Evolutionary conservation across 2,113 vertebrate species (phyloP).

Genomic region (Tonatia bakeri): DNA sequence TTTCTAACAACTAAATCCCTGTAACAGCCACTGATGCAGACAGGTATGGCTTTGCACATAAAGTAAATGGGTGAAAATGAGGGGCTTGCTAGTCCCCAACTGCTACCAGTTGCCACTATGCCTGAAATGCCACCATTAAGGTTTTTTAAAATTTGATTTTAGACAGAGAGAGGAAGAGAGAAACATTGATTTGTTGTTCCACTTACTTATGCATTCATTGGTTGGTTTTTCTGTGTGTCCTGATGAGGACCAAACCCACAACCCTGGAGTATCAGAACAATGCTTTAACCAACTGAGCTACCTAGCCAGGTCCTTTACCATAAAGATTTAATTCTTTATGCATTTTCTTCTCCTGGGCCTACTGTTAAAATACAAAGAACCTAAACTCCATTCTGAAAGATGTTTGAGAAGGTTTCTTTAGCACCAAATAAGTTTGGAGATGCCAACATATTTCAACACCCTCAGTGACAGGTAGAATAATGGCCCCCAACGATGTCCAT

Average conservation of each 20-base stretch:
- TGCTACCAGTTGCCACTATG: not conserved
- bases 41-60: not conserved
- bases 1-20: constrained; percentile 11
- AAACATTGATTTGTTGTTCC: too few relatives aligned
- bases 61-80: not conserved
- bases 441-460: not conserved
- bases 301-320: not conserved
- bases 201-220: too few relatives aligned
- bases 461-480: not conserved
- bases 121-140: not conserved
- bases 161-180: too few relatives aligned
- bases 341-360: constrained; percentile 16
- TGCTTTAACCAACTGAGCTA: too few relatives aligned
- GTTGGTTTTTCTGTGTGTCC: too few relatives aligned
- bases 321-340: not conserved
- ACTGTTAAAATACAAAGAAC: constrained; percentile 1
- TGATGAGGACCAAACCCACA: too few relatives aligned
- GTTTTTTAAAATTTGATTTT: not conserved
- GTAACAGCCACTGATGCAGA: not conserved
- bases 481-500: not conserved
- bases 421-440: not conserved
- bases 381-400: constrained; percentile 11
- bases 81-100: not conserved
- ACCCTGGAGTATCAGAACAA: too few relatives aligned
- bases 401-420: not conserved